Evolutionary conservation across 1,140 invertebrate genomes (phyloP), one percentile per base, ranked within the genome.

Genomic region (Seison nebaliae): DNA sequence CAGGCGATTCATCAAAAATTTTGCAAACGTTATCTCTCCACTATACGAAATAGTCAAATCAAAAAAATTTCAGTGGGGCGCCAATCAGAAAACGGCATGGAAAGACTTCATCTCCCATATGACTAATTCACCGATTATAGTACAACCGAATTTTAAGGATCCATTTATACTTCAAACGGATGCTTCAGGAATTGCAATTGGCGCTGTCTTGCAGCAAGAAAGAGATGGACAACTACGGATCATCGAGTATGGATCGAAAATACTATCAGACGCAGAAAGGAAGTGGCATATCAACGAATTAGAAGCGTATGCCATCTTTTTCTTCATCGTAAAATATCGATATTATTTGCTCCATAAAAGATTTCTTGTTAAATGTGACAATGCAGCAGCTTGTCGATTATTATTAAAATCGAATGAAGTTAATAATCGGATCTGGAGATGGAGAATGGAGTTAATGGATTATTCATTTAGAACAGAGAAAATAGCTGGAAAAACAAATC

Each of bases 21-120:
- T 33, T 28, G 28, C 45, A 6, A 42, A 35, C 17, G 37, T 46
- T 21, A 38, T 36, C 8, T 35, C 43, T 28, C 45, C 49, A 5
- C 16, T 50, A 5, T 16, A 45, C 12, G 34, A 30, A 15, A 37
- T 51, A 7, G 43, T 42, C 14, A 40, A 42, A 20, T 30, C 42
- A 18, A 21, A 12, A 6, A 7, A 5, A 3, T 50, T 43, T 42
- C 36, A 38, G 1, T 49, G 47, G 48, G 14, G 8, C 0, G 7
- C 14, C n/a, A 15, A 40, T 28, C 23, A 44, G 15, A 3, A 47
- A 32, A 6, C 35, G 28, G 43, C 45, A 8, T 47, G 48, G 22
- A 21, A 46, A 1, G 28, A 19, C 2, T 14, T 49, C 9, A 47
- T 46, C 28, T 2, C 42, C 7, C 14, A 4, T 4, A 16, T 49